A percentile compares a stretch with the other conserved stretches of the same genome.
Evolutionary conservation across 30 jellyfish, hydroid and myxozoan species (phyloP).

Genomic region (Hydra vulgaris): DNA sequence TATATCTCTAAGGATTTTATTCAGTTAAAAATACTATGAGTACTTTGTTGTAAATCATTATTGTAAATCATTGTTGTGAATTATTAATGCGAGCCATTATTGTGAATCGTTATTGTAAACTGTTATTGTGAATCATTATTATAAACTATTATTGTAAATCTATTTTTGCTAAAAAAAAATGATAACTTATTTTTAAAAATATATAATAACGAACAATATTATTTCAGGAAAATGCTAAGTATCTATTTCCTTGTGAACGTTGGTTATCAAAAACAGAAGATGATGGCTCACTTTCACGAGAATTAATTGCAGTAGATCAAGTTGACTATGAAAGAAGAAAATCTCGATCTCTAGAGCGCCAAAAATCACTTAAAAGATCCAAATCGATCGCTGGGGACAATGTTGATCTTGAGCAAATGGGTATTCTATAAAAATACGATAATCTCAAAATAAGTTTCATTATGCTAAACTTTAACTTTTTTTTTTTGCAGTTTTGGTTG

Average conservation of each 20-base stretch:
- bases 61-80: too few relatives aligned
- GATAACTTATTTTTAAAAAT: not conserved
- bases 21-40: too few relatives aligned
- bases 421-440: slow-evolving; percentile 35
- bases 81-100: too few relatives aligned
- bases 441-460: not conserved
- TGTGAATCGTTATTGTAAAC: too few relatives aligned
- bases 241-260: slow-evolving; percentile 75
- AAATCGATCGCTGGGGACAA: slow-evolving; percentile 48
- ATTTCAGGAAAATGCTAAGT: slow-evolving; percentile 13
- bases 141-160: too few relatives aligned
- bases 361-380: slow-evolving; percentile 25
- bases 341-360: slow-evolving; percentile 54
- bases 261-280: slow-evolving; percentile 92
- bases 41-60: too few relatives aligned
- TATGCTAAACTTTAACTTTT: not conserved
- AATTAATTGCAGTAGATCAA: slow-evolving; percentile 65
- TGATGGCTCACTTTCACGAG: slow-evolving; percentile 95
- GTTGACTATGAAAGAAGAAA: slow-evolving; percentile 64
- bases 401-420: slow-evolving; percentile 89
- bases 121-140: too few relatives aligned
- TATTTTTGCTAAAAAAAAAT: not conserved
- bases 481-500: not conserved
- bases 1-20: too few relatives aligned
- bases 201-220: not conserved